Evolutionary conservation across 2,888 invertebrate species (phyloP), one percentile per base, ranked within the genome.

Genomic region (Platycheirus rosarum): DNA sequence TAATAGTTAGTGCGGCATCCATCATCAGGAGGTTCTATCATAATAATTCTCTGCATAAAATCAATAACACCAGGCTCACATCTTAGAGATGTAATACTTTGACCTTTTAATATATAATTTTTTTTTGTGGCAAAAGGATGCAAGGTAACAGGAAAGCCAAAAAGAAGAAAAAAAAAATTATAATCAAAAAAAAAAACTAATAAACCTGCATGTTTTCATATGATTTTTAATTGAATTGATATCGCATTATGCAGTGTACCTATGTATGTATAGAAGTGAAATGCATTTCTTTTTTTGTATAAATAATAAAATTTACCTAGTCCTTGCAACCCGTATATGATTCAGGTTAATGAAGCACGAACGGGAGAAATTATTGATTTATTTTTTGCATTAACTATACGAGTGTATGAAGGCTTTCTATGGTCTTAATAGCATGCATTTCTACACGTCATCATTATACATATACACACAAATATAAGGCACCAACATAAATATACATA

Each of bases 391-490:
- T 32, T 32, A 32, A 23, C 20, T 63, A 70, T 65, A 63, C 68
- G n/a, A n/a, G n/a, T n/a, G n/a, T 46, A 55, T 37, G 8, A 16
- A 9, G 29, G 53, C 16, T 42, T 68, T 69, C 42, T 80, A 69
- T 69, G 69, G 70, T 75, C 80, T 80, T 75, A 80, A 66, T 66
- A 60, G 80, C 80, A 80, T 80, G 80, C 80, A 80, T 49, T 76
- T 82, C 80, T 76, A 80, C 62, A 76, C 66, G 70, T 71, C 68
- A 82, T 53, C 44, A 44, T 29, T 14, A 40, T 60, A 23, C 16
- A 57, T 18, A 42, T 44, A 60, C 13, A 23, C 23, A 57, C 57
- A 62, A 66, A 73, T 51, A 82, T 44, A 71, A 55, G 46, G 48
- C 55, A 63, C 62, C 69, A 69, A 63, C 46, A 75, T 63, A 74